Base-by-base conservation (phyloP, 2,888 invertebrate species). In the Aphidoletes aphidimyza region DNA sequence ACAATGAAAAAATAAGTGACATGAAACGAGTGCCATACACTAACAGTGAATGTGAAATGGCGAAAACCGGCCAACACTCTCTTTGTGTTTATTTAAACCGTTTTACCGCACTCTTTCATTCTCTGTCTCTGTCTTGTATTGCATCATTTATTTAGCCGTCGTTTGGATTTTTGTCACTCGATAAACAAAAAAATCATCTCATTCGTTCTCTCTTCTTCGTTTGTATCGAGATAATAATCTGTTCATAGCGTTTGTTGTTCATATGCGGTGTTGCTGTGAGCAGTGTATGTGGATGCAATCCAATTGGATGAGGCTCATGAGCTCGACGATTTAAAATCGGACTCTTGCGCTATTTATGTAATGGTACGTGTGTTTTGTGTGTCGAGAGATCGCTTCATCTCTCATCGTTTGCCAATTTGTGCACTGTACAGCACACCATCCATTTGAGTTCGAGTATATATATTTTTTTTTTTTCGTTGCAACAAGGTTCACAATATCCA, bases 121-220 rank as follows among this genome's bases (percentile, higher is more conserved):
- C n/a, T n/a, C n/a, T n/a, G n/a, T n/a, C n/a, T n/a, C n/a, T n/a
- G n/a, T n/a, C n/a, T n/a, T n/a, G n/a, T 30, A 34, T 69, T 69
- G 69, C 69, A 69, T 69, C 69, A 69, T 69, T 69, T 69, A 69
- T 69, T 69, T 69, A 26, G 69, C 34, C n/a, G n/a, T 69, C 69
- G 69, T 69, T n/a, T 69, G 69, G 69, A 69, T 69, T 69, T 69
- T 69, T 69, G 69, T 69, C 69, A 69, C 69, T 69, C 69, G 69
- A 69, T 69, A 69, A 69, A 30, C 19, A 69, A 69, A 5, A 30
- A 34, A 30, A 69, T 14, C 54, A 54, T 54, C 5, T 22, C 69
- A 2, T 0, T 30, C 69, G 26, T 14, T 54, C 54, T 8, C 54
- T 1, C 69, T 26, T n/a, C n/a, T n/a, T n/a, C n/a, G n/a, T n/a